Evolutionary conservation across 2,113 vertebrate genomes (phyloP), one percentile per base, ranked within the genome.

Genomic region (Bubo scandiacus): DNA sequence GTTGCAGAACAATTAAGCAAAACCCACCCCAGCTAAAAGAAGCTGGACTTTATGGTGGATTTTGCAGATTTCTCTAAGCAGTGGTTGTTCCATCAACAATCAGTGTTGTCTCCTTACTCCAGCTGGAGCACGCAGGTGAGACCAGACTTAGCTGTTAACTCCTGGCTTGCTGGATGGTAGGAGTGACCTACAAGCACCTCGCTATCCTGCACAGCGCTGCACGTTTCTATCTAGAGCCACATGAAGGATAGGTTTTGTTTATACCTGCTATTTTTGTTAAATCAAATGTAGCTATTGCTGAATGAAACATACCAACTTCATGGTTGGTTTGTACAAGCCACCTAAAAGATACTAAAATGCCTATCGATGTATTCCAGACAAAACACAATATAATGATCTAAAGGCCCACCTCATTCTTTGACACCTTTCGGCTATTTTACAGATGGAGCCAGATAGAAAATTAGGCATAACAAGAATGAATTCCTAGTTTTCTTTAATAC

Each of bases 331-430:
- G 26, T n/a, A 36, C n/a, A 59, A 43, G 30, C 43, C 36, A 36
- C 40, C 27, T 75, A 34, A 59, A 63, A 96, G 55, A 59, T 30
- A 55, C 30, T 25, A 34, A 19, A 90, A 80, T 22, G 38, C 21
- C 8, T 63, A 0, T 1, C 0, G 0, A 94, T 42, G 10, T 80
- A 38, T 62, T 90, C 23, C 77, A 94, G 45, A 70, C 1, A 11
- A 45, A 74, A 73, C 0, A 0, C 9, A 86, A 52, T 26, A 17
- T 3, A 88, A 49, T 1, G 0, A 65, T 27, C 47, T 22, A 49
- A 90, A 55, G 12, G 29, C 18, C 58, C 40, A 27, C 3, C 0
- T 45, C 15, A 36, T 52, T 73, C 63, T 77, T 59, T 49, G 54
- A 80, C 45, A 94, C 5, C 26, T 73, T 78, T 75, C 34, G 67